These are phyloP conservation scores for Gallirallus australis DNA, from an alignment of 2,797 vertebrate genomes.

Conservation along the genomic window DNA sequence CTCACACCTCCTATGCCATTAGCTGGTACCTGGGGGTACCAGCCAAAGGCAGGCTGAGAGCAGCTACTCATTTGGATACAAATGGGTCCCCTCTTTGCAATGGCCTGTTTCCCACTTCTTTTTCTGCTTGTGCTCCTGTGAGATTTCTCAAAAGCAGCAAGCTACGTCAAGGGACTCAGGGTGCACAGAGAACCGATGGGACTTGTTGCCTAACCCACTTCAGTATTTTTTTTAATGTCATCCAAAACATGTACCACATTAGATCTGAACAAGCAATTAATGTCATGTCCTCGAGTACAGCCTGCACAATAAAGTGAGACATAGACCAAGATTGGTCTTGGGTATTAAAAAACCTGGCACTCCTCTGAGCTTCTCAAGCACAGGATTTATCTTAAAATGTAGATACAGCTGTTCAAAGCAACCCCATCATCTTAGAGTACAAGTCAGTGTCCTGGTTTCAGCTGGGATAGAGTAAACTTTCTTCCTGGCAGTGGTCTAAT, in stretches of 20 bases:
- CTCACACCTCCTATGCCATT: fast-evolving
- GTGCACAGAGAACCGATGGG: background rate
- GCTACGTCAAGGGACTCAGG: background rate
- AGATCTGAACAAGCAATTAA: background rate
- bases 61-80: background rate
- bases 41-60: background rate
- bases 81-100: fast-evolving
- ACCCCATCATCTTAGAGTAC: no score
- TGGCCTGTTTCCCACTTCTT: background rate
- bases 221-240: background rate
- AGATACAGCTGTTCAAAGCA: background rate
- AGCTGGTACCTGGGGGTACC: background rate
- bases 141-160: background rate
- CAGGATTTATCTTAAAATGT: background rate
- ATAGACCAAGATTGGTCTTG: fast-evolving
- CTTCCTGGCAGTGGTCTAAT: no score
- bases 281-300: background rate
- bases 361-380: background rate
- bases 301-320: background rate
- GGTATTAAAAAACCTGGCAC: background rate
- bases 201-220: background rate
- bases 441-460: background rate
- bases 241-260: background rate
- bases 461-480: no score
- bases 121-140: background rate